Conservation (phyloP, 2,113 vertebrate species). For the Pyrgilauda ruficollis region DNA sequence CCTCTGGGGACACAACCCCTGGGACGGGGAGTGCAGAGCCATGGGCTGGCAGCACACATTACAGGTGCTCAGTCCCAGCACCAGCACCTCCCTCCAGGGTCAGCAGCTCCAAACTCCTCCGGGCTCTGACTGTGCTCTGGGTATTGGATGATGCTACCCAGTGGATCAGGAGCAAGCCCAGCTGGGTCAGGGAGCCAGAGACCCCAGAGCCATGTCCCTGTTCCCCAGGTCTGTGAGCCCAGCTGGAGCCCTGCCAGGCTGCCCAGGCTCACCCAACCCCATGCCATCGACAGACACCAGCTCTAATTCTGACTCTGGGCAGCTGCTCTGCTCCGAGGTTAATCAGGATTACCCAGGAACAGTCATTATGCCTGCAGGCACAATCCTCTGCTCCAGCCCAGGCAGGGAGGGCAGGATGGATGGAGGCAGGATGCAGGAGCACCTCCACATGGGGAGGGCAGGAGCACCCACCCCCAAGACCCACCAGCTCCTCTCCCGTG, state of each 20-base stretch:
- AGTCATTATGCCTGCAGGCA: background rate
- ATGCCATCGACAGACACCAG: background rate
- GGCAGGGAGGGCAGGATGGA: background rate
- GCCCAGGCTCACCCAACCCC: background rate
- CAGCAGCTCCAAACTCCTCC: background rate
- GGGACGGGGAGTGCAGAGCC: accelerated
- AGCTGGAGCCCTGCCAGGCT: background rate
- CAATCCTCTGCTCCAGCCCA: background rate
- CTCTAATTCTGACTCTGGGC: constrained; percentile 4
- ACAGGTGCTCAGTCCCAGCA: background rate
- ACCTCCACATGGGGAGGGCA: background rate
- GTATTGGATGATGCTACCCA: background rate
- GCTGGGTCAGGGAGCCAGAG: background rate
- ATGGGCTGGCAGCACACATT: background rate
- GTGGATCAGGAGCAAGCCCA: background rate
- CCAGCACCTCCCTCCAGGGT: background rate
- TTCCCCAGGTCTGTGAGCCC: background rate
- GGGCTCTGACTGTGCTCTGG: background rate
- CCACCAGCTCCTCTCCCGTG: background rate
- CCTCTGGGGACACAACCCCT: background rate
- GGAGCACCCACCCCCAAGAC: background rate
- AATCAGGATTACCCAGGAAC: constrained; percentile 46
- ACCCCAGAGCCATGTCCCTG: background rate
- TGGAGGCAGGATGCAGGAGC: background rate
- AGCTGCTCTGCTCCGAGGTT: constrained; percentile 24